Evolutionary conservation across 2,113 vertebrate species (phyloP), one percentile per base, ranked within the genome.

Genomic region (Eulemur rufifrons): DNA sequence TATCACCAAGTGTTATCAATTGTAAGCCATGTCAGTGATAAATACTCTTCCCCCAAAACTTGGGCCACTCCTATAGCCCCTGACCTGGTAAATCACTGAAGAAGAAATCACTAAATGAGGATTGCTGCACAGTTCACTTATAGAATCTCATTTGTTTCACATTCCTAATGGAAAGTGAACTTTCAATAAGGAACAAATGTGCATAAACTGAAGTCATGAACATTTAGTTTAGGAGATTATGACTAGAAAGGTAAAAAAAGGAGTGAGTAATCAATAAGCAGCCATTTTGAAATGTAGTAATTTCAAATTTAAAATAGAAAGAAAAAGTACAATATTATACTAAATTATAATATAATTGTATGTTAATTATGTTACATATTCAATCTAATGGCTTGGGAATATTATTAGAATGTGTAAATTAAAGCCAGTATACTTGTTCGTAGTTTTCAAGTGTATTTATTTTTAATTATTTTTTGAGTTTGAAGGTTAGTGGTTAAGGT

Each of bases 221-320:
- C 25, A 61, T 6, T 88, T 95, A 92, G 56, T 74, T 93, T 92
- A 64, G 39, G 20, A 59, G 3, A 32, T 5, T 42, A 42, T n/a
- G 1, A 25, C 10, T 88, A 32, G 13, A 56, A 84, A 71, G 21
- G 21, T 9, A 25, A 23, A 84, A 63, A 85, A 32, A 18, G 14
- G 5, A 42, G 2, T 29, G 32, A 14, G 0, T 17, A 89, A 83
- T 27, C 7, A 56, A 42, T 76, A 71, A 81, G 6, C 4, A 84
- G 3, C 3, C 71, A 81, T 47, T 66, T 89, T 42, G 25, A 42
- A 89, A 80, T 77, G 9, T 37, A 56, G 23, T 66, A 82, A 37
- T 47, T 94, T 85, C 21, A 73, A 76, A 94, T 52, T 54, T 34
- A 68, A n/a, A 61, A 89, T 84, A 18, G 9, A 27, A 64, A 45